Conservation (phyloP, 2,797 vertebrate genomes). For the Gambusia yucatana region DNA sequence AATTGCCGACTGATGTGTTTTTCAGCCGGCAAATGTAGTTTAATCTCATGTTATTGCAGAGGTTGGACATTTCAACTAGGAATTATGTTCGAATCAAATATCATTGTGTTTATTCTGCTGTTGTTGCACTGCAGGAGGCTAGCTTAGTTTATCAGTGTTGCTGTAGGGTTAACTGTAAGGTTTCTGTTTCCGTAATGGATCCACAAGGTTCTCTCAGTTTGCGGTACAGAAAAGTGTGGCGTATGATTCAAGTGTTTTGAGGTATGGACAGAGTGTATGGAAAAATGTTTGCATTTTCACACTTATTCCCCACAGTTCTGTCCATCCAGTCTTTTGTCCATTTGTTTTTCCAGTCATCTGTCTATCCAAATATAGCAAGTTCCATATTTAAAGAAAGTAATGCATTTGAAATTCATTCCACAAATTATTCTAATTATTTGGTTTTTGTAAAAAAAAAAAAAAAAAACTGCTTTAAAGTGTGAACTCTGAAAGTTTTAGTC, state of each 20-base stretch:
- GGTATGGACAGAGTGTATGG: neutral
- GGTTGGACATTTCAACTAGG: conserved; percentile 48
- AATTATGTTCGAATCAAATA: conserved; percentile 49
- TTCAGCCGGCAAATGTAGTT: conserved; percentile 48
- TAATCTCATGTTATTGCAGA: conserved; percentile 42
- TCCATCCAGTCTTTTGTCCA: neutral
- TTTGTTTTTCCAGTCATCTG: neutral
- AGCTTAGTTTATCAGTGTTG: conserved; percentile 38
- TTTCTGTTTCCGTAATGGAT: neutral
- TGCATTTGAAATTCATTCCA: neutral
- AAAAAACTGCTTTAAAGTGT: neutral
- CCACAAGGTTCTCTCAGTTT: neutral
- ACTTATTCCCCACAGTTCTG: neutral
- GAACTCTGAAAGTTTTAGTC: neutral
- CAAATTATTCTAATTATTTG: neutral
- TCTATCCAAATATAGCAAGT: neutral
- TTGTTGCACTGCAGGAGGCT: conserved; percentile 30
- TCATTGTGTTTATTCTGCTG: conserved; percentile 39
- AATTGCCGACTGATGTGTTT: conserved; percentile 54
- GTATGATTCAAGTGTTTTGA: neutral
- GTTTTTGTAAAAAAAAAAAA: neutral
- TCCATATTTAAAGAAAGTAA: neutral
- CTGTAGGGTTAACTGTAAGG: conserved; percentile 1
- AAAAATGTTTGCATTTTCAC: neutral
- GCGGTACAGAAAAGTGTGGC: neutral